phyloP scores from a whole-genome alignment of 2,797 vertebrate species.

The Micrastur ruficollis region DNA sequence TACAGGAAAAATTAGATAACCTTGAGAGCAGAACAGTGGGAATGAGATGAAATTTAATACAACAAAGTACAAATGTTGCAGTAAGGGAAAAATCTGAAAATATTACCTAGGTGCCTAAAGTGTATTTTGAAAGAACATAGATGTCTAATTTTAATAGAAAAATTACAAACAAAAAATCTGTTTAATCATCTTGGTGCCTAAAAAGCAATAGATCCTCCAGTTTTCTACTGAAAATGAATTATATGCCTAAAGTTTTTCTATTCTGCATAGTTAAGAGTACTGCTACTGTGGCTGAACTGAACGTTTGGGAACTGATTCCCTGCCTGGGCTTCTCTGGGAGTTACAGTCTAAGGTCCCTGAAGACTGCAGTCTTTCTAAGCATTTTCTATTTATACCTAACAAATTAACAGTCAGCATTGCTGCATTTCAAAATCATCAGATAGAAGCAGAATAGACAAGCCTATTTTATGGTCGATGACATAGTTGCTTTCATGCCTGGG shows the following conservation, averaged over 20 bases:
- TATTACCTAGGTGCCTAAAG: neutral
- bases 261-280: neutral
- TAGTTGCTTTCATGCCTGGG: neutral
- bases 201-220: neutral
- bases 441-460: neutral
- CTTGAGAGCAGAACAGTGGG: neutral
- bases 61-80: neutral
- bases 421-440: neutral
- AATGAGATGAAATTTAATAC: neutral
- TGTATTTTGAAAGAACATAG: neutral
- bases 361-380: neutral
- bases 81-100: neutral
- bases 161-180: neutral
- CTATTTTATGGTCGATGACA: neutral
- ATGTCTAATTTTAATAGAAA: neutral
- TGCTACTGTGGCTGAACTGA: neutral
- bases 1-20: neutral
- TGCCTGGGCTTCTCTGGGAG: neutral
- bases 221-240: neutral
- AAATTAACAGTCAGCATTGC: neutral
- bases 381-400: neutral
- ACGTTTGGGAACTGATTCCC: neutral
- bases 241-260: neutral
- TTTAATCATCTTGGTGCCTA: neutral
- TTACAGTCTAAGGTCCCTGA: neutral